Evolutionary conservation across 2,113 vertebrate genomes (phyloP).

Genomic region (Marmota monax): DNA sequence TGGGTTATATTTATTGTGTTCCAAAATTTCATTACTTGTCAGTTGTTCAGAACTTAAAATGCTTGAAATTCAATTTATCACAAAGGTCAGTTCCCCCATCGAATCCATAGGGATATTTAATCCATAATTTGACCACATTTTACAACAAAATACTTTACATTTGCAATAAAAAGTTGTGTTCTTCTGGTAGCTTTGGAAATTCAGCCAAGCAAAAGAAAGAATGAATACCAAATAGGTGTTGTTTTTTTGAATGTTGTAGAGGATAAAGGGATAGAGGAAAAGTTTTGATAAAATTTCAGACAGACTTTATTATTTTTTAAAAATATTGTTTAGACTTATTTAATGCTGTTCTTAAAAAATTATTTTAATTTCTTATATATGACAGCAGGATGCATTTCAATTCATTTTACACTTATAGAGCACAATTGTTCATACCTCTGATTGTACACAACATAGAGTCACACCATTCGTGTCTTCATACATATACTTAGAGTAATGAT

Average conservation of each 20-base stretch:
- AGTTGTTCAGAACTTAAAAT: constrained; percentile 52
- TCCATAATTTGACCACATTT: neutral
- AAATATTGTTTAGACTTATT: too few species aligned
- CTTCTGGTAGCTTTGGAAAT: neutral
- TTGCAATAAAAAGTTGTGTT: neutral
- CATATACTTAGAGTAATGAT: too few species aligned
- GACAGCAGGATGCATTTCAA: too few species aligned
- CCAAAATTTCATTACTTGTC: constrained; percentile 35
- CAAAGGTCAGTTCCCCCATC: neutral
- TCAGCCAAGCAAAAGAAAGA: constrained; percentile 15
- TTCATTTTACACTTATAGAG: too few species aligned
- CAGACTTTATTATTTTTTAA: neutral
- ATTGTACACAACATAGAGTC: too few species aligned
- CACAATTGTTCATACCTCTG: too few species aligned
- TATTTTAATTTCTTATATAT: too few species aligned
- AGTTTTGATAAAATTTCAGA: constrained; percentile 20
- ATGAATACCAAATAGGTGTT: neutral
- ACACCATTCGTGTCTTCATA: too few species aligned
- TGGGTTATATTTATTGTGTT: neutral
- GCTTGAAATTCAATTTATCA: neutral
- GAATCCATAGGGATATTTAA: neutral
- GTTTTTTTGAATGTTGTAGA: constrained; percentile 5
- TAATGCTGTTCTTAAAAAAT: too few species aligned
- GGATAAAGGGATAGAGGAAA: neutral
- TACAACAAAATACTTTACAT: neutral